Evolutionary conservation across 2,113 vertebrate genomes (phyloP), one percentile per base, ranked within the genome.

Genomic region (Ameiurus melas): DNA sequence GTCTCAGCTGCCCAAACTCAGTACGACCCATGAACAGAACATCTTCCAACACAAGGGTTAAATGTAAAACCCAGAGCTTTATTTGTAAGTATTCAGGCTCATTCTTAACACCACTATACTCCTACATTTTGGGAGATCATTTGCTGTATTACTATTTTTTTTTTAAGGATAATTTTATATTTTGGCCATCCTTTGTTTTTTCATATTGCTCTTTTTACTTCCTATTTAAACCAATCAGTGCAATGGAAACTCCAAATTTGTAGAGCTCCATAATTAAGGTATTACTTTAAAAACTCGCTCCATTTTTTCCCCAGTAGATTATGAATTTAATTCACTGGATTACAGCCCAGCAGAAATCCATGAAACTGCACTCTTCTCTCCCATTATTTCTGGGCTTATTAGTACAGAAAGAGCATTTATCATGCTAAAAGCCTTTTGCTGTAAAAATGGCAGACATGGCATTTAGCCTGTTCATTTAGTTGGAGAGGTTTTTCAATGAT

Each of bases 121-220:
- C 92, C 91, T 89, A 88, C 92, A 93, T 93, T 94, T 94, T 93
- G 90, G 93, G 93, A 91, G 92, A 93, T 93, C 94, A 92, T 93
- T 90, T 93, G 10, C 43, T 90, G 92, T 1, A 58, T 57, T 30
- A 3, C 13, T 92, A 90, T 39, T 43, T 92, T 91, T 93, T 92
- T 91, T 87, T 91, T 89, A 91, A 91, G 94, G 93, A 95, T 95
- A 95, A 95, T 95, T 94, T 92, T 92, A 96, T 96, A 95, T 95
- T 92, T 92, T 92, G 92, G 92, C 91, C 91, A 91, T 91, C 94
- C 94, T 95, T 95, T 95, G 93, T 95, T 95, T 95, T 95, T 95
- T 95, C 91, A 89, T 87, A 91, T 91, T 91, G 91, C 90, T 93
- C 92, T 89, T 92, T 39, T 90, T 94, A 94, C 94, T 93, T 94